Evolutionary conservation across 53 echinoderm and acorn worm species (phyloP), one percentile per base, ranked within the genome.

Genomic region (Temnopleurus reevesii): DNA sequence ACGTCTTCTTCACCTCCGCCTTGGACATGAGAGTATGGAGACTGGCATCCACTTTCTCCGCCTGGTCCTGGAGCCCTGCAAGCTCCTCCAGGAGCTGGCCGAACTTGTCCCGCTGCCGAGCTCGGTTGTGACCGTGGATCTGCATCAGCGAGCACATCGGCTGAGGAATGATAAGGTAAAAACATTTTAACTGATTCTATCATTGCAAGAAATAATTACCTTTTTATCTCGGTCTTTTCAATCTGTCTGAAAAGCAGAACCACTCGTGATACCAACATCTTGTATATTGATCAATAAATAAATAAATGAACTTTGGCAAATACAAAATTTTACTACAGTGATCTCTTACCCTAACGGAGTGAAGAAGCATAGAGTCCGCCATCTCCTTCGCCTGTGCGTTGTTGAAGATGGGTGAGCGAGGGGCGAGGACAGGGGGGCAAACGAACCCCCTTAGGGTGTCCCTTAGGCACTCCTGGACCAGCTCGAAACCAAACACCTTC

Each of bases 41-140:
- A 18, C 89, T 93, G n/a, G 94, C 95, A 77, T 97, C 97, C 8
- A 97, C 93, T 81, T 97, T 95, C 91, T 97, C 97, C 25, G 97
- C 97, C 91, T 97, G 95, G 57, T 97, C 97, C 80, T 97, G 97
- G 59, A 97, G 71, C 27, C 84, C 76, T 0, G 97, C 93, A 6
- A 97, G 86, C 56, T 97, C 97, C 43, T 97, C 97, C 33, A 97
- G 89, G n/a, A 93, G 93, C 55, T 95, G 97, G 4, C 95, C 94
- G 6, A 97, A 86, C 63, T 97, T 97, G 56, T 97, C 97, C 58
- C 97, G 55, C 60, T 97, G 97, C 59, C 97, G 93, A 43, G 97
- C 97, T 76, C 95, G 76, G 46, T 97, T 97, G 90, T 97, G 95
- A 33, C 97, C 97, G 76, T 95, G 95, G 18, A 95, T 94, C 82